Percentiles rank a stretch among this genome's conserved stretches.
Conservation (phyloP, 2,797 vertebrate species). For the Mionectes olivaceus region DNA sequence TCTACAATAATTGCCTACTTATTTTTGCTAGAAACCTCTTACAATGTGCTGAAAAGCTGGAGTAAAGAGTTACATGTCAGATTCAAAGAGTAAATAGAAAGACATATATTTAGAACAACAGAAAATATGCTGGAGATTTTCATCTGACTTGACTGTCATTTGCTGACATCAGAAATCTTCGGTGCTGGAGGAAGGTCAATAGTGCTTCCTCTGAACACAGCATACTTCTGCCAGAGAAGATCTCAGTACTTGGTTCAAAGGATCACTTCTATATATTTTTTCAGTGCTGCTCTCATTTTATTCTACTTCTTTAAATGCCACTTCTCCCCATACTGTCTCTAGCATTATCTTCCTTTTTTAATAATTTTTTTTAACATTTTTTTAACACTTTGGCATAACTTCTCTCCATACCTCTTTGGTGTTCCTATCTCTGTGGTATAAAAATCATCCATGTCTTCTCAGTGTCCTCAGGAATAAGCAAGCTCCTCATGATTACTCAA, state of each 20-base stretch:
- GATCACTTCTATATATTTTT: neutral
- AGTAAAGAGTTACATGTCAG: neutral
- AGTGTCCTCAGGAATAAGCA: neutral
- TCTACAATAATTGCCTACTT: neutral
- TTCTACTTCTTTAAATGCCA: neutral
- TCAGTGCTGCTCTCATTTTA: neutral
- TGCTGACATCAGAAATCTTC: neutral
- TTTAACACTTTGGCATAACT: neutral
- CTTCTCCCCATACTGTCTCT: neutral
- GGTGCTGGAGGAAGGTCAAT: neutral
- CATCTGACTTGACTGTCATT: neutral
- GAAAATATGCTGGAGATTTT: neutral
- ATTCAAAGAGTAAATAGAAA: neutral
- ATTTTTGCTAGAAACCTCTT: neutral
- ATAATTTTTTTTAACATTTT: accelerated
- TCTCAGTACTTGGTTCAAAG: neutral
- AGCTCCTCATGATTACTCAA: neutral
- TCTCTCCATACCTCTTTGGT: neutral
- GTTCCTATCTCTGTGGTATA: neutral
- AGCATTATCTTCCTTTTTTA: neutral
- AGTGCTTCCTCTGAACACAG: neutral
- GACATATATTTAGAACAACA: neutral
- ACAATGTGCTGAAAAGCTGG: neutral
- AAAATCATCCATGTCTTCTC: neutral
- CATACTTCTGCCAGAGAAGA: neutral